These are phyloP conservation scores for Metaphire vulgaris DNA, from an alignment of 1,140 invertebrate genomes.

Conservation along the genomic window DNA sequence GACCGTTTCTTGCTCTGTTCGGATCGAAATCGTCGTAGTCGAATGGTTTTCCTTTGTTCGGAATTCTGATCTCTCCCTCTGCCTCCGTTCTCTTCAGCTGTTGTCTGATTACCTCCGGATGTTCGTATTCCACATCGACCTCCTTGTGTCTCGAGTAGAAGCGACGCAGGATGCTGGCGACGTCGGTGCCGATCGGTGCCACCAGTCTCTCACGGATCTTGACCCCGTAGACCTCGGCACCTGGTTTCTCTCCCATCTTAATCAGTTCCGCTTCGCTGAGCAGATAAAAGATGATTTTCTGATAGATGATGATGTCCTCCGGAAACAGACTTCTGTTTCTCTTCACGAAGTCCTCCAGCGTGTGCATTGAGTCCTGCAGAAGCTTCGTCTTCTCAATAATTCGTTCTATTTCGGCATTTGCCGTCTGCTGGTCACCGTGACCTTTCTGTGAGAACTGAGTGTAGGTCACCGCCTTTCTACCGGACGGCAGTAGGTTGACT, in stretches of 20 bases:
- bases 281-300: conserved; percentile 16
- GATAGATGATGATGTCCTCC: conserved; percentile 19
- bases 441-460: conserved; percentile 1
- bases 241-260: conserved; percentile 11
- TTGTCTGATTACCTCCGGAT: background rate
- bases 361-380: conserved; percentile 13
- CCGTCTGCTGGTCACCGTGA: background rate
- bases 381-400: conserved; percentile 15
- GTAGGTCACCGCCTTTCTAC: conserved; percentile 1
- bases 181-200: conserved; percentile 11
- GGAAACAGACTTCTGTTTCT: conserved; percentile 12
- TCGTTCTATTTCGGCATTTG: conserved; percentile 5
- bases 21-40: background rate
- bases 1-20: background rate
- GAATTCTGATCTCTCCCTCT: background rate
- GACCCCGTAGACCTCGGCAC: conserved; percentile 15
- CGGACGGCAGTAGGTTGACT: conserved; percentile 9
- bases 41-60: too few species aligned
- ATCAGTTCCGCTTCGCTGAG: conserved; percentile 18
- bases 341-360: conserved; percentile 17
- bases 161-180: background rate
- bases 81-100: background rate
- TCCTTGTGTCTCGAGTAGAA: conserved; percentile 11
- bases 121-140: conserved; percentile 20
- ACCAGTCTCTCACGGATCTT: conserved; percentile 16